These are phyloP conservation scores for Lycia hirtaria DNA, from an alignment of 2,888 invertebrate genomes.

Conservation along the genomic window DNA sequence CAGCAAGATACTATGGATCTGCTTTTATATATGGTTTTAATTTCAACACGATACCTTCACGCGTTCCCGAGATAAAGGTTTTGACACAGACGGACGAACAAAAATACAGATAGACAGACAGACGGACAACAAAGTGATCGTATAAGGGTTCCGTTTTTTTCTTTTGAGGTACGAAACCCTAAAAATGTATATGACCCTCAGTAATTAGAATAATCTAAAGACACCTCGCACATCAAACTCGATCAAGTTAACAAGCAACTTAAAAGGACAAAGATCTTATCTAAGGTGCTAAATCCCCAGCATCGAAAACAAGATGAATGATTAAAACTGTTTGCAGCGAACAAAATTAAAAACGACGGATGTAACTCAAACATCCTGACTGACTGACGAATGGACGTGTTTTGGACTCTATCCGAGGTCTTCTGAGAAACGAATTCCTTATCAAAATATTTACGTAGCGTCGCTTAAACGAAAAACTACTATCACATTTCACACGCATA, in stretches of 20 bases:
- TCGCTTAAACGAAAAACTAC: no score
- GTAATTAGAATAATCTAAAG: no score
- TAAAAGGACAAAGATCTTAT: no score
- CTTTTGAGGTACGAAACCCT: no score
- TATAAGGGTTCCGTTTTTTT: no score
- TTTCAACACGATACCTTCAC: neutral
- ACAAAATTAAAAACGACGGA: conserved; percentile 5
- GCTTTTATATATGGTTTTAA: neutral
- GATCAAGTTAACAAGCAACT: no score
- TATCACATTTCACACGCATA: no score
- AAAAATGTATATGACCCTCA: no score
- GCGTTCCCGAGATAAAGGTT: neutral
- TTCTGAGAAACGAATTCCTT: neutral
- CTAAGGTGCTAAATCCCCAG: neutral
- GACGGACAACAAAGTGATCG: no score
- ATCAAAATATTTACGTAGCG: conserved; percentile 1
- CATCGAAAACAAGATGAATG: conserved; percentile 8
- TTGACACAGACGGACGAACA: neutral
- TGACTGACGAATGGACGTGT: conserved; percentile 8
- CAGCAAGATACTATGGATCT: no score
- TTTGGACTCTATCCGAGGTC: conserved; percentile 3
- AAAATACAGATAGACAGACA: no score
- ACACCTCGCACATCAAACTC: no score
- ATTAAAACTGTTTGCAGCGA: conserved; percentile 5
- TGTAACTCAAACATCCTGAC: conserved; percentile 9